A percentile compares a stretch with the other conserved stretches of the same genome.
Evolutionary conservation across 2,113 vertebrate genomes (phyloP).

Genomic region (Alligator mississippiensis): DNA sequence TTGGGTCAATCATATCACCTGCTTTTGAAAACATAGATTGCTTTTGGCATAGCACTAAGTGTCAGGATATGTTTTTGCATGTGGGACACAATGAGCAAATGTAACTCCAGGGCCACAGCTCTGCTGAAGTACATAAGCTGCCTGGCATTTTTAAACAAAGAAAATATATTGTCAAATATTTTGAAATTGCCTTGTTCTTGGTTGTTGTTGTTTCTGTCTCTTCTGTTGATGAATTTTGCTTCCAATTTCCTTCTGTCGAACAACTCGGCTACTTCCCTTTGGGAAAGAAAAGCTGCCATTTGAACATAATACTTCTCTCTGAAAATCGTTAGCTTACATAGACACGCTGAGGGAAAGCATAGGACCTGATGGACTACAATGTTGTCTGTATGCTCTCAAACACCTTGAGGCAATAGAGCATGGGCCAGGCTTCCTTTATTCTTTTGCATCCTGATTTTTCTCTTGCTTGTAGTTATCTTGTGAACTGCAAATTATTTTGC

Average conservation of each 20-base stretch:
- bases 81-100: not conserved
- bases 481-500: not conserved
- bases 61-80: not conserved
- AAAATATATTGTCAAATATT: not conserved
- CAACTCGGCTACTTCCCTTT: not conserved
- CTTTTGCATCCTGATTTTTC: not conserved
- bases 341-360: not conserved
- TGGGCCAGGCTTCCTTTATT: not conserved
- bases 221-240: not conserved
- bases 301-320: not conserved
- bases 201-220: not conserved
- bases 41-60: not conserved
- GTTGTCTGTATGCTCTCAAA: not conserved
- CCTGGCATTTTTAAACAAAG: not conserved
- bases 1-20: not conserved
- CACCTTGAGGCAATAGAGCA: not conserved
- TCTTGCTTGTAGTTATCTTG: not conserved
- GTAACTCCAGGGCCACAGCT: not conserved
- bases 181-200: not conserved
- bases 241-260: not conserved
- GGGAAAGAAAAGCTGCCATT: not conserved
- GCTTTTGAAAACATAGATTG: not conserved
- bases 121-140: not conserved
- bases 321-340: not conserved
- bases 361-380: not conserved